Base-by-base conservation (phyloP, 2,888 invertebrate species). In the Ormyrus thymus region DNA sequence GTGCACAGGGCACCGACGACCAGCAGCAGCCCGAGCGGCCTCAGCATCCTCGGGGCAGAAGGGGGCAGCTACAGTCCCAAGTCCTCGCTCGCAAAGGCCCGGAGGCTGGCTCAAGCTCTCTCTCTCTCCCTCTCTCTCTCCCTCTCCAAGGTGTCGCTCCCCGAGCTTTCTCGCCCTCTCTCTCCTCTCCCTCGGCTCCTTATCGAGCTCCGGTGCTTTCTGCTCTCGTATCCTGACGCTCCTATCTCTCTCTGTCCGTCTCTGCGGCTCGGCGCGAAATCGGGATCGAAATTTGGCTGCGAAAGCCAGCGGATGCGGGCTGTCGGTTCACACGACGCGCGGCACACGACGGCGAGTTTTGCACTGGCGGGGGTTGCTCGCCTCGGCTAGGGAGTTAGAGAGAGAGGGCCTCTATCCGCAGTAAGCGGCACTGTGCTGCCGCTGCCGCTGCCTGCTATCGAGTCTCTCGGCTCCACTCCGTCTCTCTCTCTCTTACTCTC, bases 1-100 rank as follows among this genome's bases (percentile, higher is more conserved):
- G 58, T 53, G 56, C 69, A 61, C 9, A 78, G 43, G 46, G 66
- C 75, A 6, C 61, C 73, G 64, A 78, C 43, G 70, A 70, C 58
- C 46, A 78, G 62, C 51, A 81, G 61, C 51, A 75, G 45, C 51
- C 58, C 46, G 9, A 80, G 56, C 13, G 51, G 13, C 59, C 66
- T 48, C 61, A 50, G 62, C 77, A 73, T 80, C 51, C 53, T 77
- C 29, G 29, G 29, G 29, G 29, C 29, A 29, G 29, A 29, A 2
- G 29, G 29, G 29, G 29, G 29, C 29, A 29, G 29, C 29, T 29
- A 29, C 29, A 3, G 29, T 29, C 29, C 29, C 29, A 29, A 29
- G 29, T 29, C 29, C 29, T 29, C 29, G 29, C 29, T 29, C 29
- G 29, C 29, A 29, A 29, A 29, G 29, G 29, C 29, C 29, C 29